Evolutionary conservation across 2,113 vertebrate genomes (phyloP).

Genomic region (Ariopsis seemanni): DNA sequence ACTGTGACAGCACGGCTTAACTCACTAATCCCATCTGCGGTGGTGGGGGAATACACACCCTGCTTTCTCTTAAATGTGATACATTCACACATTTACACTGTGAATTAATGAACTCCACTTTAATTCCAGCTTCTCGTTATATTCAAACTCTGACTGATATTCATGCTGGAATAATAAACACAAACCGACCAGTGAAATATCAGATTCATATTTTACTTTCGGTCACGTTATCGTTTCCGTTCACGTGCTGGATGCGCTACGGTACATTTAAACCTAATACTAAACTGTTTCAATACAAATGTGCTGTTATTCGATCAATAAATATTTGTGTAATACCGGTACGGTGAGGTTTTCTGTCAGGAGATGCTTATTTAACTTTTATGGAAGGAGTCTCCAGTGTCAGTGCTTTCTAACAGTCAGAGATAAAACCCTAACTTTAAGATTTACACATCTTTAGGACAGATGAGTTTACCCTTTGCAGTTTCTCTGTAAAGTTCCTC

Average conservation of each 20-base stretch:
- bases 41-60: conserved; percentile 75
- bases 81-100: conserved; percentile 45
- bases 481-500: not conserved
- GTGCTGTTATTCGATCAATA: not conserved
- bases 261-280: too few relatives aligned
- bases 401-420: not conserved
- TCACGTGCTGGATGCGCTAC: not conserved
- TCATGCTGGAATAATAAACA: not conserved
- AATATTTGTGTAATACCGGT: not conserved
- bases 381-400: not conserved
- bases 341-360: not conserved
- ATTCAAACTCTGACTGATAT: not conserved
- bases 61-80: conserved; percentile 79
- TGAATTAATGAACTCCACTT: conserved; percentile 34
- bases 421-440: too few relatives aligned
- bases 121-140: conserved; percentile 26
- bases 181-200: not conserved
- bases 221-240: too few relatives aligned
- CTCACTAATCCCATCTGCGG: conserved; percentile 78
- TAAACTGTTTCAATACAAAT: too few relatives aligned
- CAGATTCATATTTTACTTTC: not conserved
- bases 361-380: not conserved
- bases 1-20: conserved; percentile 85
- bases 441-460: too few relatives aligned
- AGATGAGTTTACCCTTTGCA: too few relatives aligned